Base-by-base conservation (phyloP, 1,140 invertebrate species). In the Thaumetopoea pityocampa region DNA sequence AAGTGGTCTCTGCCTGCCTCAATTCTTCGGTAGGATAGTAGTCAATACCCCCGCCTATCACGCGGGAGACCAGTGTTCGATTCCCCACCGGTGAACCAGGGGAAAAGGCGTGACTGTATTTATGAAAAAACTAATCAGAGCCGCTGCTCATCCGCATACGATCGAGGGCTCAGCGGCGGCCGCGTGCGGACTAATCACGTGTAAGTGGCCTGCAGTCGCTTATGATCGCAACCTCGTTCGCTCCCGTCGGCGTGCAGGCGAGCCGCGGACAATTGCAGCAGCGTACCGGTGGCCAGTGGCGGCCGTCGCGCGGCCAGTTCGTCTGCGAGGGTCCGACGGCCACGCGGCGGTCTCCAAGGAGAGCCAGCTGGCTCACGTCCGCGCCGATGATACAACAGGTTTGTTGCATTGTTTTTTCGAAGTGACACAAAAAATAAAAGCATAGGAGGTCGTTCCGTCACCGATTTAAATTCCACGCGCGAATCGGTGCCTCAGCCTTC, bases 381-480 rank as follows among this genome's bases (percentile, higher is more conserved):
- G 15, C 19, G 26, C 24, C 22, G 42, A 43, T 50, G 43, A 51
- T 53, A 53, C 55, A 50, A 58, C 51, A 36, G 44, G 43, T 53
- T n/a, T 58, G 35, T 36, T 19, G 35, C 35, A 50, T 50, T 38
- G 42, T 40, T 54, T 48, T 53, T 47, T 42, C 9, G 18, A 20
- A 34, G 20, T 44, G 37, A 50, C 44, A 44, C 41, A 49, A 44
- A 60, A 59, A 59, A 52, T 11, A 40, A 49, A 36, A 47, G n/a
- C 22, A 40, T 10, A 52, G 40, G 53, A 62, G 63, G 51, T 60
- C 59, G 60, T 67, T 64, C 55, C 66, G 64, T 68, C 60, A 72
- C 38, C 48, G 34, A 62, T 64, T 68, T 56, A 54, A 49, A 71
- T 67, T 68, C 65, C 35, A 44, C 41, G 30, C 55, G 51, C 49